A percentile compares a stretch with the other conserved stretches of the same genome.
Conservation (phyloP, 2,888 invertebrate species). For the Quadriops clusia region DNA sequence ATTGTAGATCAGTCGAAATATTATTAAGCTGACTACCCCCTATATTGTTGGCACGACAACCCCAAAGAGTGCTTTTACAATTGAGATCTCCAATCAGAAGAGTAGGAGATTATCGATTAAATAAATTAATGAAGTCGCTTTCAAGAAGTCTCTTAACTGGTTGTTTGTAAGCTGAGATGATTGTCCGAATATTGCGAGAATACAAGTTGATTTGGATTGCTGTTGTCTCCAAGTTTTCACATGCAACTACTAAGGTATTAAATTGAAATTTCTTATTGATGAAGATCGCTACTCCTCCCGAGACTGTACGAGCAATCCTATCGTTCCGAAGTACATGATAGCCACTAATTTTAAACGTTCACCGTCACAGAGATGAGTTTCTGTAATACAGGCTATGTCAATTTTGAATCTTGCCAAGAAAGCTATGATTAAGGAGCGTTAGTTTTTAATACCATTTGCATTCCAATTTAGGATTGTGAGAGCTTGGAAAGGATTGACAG, state of each 20-base stretch:
- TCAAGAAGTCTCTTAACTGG: neutral
- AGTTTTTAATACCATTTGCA: conserved; percentile 4
- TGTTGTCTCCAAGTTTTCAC: neutral
- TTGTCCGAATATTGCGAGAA: no score
- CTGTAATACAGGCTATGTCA: conserved; percentile 10
- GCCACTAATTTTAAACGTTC: conserved; percentile 10
- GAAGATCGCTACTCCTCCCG: conserved; percentile 11
- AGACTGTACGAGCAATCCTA: conserved; percentile 6
- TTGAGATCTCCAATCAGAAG: conserved; percentile 3
- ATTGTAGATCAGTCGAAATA: conserved; percentile 1
- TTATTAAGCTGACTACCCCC: conserved; percentile 1
- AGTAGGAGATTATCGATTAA: neutral
- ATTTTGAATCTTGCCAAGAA: conserved; percentile 9
- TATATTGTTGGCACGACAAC: conserved; percentile 5
- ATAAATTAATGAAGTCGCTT: conserved; percentile 1
- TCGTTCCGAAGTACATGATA: conserved; percentile 6
- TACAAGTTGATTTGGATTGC: no score
- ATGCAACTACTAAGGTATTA: neutral
- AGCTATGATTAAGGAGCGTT: conserved; percentile 7
- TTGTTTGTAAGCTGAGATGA: conserved; percentile 2
- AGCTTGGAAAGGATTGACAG: neutral
- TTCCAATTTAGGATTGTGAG: conserved; percentile 6
- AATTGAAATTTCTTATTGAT: conserved; percentile 2
- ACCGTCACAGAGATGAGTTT: conserved; percentile 9
- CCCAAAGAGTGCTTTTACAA: conserved; percentile 6